phyloP scores from a whole-genome alignment of 1,140 invertebrate genomes.

The Tribolium madens region DNA sequence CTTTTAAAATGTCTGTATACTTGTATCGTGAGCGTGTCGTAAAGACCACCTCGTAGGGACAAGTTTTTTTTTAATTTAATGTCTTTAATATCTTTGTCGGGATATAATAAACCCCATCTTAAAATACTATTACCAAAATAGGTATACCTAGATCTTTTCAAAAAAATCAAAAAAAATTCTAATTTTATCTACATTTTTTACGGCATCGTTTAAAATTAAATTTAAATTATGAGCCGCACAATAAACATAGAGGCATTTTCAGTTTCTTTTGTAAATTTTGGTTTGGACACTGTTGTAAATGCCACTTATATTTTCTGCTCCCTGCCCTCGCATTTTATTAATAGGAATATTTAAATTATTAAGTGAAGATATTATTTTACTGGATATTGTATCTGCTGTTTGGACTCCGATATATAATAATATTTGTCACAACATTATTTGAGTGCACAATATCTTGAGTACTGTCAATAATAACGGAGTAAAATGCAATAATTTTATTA shows the following conservation, averaged over 20 bases:
- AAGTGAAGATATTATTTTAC: too few species aligned
- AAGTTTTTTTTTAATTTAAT: conserved; percentile 19
- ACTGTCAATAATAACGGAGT: too few species aligned
- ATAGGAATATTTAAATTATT: neutral
- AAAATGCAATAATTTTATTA: too few species aligned
- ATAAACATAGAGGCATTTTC: conserved; percentile 42
- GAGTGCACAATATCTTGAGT: too few species aligned
- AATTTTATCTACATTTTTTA: neutral
- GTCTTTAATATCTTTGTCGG: neutral
- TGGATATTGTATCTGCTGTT: neutral
- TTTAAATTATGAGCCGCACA: conserved; percentile 62
- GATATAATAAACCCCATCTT: conserved; percentile 3
- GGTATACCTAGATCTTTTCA: conserved; percentile 11
- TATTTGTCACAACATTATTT: too few species aligned
- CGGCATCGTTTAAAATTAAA: conserved; percentile 45
- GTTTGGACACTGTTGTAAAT: conserved; percentile 9
- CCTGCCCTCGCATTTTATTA: conserved; percentile 20
- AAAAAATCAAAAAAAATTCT: neutral
- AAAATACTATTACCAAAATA: neutral
- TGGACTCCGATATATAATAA: conserved; percentile 2
- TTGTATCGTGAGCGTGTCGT: neutral
- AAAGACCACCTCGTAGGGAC: conserved; percentile 20
- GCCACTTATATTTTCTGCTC: conserved; percentile 17
- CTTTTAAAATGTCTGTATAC: conserved; percentile 18
- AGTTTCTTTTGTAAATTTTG: neutral